Base-by-base conservation (phyloP, 2,797 vertebrate species). In the Anguilla marmorata region DNA sequence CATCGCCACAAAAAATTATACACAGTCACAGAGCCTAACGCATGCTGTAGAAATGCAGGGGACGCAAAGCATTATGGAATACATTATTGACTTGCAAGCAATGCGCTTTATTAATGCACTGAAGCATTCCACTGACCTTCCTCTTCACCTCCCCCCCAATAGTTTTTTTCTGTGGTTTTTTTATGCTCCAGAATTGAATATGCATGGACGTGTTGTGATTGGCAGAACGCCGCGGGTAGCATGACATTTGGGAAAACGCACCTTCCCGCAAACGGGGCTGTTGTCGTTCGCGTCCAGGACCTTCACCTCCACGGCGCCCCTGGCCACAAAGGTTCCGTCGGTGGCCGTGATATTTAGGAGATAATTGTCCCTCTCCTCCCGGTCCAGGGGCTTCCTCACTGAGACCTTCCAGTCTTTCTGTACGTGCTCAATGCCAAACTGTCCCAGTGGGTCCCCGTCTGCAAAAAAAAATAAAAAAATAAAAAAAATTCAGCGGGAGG, bases 271-370 rank as follows among this genome's bases (percentile, higher is more conserved):
- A n/a, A 98, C 94, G n/a, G 99, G 99, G 90, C 95, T 98, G 91
- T 99, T 99, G 95, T 99, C 99, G 85, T 99, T 99, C 91, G 98
- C 98, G 88, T 99, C 99, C 87, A 99, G 96, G 88, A 99, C 98
- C 93, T 99, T 99, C 91, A 99, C 98, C 92, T 99, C 99, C 69
- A 99, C 98, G 4, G 97, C 90, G 12, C 98, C 98, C 94, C 97
- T 98, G 74, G 97, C 96, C 24, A 97, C 96, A 92, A 99, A 99
- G 86, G 97, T 97, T 30, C 99, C 98, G 86, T 99, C 99, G 3
- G 98, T 99, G 87, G 99, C 98, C 24, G 98, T 99, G 92, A 99
- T 97, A 91, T 98, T 99, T 74, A 99, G 96, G 91, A 99, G 97
- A 90, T 99, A 99, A 93, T 95, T 97, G 96, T 99, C 99, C 87